phyloP scores from a whole-genome alignment of 2,888 invertebrate species.

The Caenorhabditis zanzibari region DNA sequence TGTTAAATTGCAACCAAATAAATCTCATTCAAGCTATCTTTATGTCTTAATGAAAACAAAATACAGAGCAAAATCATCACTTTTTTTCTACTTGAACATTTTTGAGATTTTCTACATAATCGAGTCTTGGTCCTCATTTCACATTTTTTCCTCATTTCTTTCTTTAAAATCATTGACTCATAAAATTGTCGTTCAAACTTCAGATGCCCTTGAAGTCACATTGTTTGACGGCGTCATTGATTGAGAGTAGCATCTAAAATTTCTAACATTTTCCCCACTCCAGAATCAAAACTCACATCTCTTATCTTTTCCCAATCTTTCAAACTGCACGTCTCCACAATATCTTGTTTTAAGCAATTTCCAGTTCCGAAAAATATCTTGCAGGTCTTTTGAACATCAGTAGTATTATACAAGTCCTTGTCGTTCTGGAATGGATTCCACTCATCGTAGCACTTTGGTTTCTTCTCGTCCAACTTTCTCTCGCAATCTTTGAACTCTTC shows the following conservation, averaged over 20 bases:
- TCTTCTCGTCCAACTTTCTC: neutral
- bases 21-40: too few relatives aligned
- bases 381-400: neutral
- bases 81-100: too few relatives aligned
- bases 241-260: neutral
- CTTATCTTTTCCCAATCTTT: neutral
- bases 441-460: neutral
- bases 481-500: too few relatives aligned
- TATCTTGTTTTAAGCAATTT: neutral
- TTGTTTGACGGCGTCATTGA: neutral
- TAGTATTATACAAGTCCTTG: neutral
- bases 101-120: too few relatives aligned
- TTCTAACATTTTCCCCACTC: neutral
- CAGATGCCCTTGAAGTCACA: conserved; percentile 7
- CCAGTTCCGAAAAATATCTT: neutral
- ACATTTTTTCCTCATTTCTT: too few relatives aligned
- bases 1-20: too few relatives aligned
- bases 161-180: too few relatives aligned
- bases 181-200: too few relatives aligned
- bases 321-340: neutral
- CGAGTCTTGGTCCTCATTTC: too few relatives aligned
- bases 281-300: neutral
- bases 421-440: conserved; percentile 1
- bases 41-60: too few relatives aligned
- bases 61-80: too few relatives aligned